Conservation (phyloP, 2,797 vertebrate genomes). For the Thalassophryne amazonica region DNA sequence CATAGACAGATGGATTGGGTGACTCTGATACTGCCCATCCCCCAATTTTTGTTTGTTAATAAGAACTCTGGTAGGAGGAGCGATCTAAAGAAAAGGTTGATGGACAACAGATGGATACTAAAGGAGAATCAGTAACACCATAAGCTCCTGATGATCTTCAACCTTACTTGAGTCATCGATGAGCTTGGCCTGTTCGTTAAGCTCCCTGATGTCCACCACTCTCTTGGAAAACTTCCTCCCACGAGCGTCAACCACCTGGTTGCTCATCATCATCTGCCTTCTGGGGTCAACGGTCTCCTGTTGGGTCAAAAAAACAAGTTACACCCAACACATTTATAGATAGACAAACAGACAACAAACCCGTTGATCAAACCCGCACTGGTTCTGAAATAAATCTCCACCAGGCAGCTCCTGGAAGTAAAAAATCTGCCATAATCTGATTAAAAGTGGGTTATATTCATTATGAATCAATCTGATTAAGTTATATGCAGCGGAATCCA, state of each 20-base stretch:
- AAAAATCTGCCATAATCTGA: too few relatives aligned
- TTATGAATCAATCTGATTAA: slow-evolving; percentile 11
- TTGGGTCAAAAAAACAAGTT: slow-evolving; percentile 10
- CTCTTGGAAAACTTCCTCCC: slow-evolving; percentile 92
- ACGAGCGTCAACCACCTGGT: slow-evolving; percentile 83
- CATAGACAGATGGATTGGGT: too few relatives aligned
- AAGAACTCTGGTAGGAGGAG: too few relatives aligned
- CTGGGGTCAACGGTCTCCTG: slow-evolving; percentile 90
- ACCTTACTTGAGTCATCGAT: slow-evolving; percentile 96
- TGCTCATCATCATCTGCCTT: slow-evolving; percentile 77
- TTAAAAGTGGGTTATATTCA: too few relatives aligned
- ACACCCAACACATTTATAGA: background rate
- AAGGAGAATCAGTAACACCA: too few relatives aligned
- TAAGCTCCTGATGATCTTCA: too few relatives aligned
- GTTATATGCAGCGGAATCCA: background rate
- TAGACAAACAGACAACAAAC: background rate
- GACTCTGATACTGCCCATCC: too few relatives aligned
- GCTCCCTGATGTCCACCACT: slow-evolving; percentile 94
- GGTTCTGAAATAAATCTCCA: background rate
- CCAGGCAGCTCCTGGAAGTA: slow-evolving; percentile 2
- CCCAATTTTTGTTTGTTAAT: too few relatives aligned
- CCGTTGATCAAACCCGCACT: background rate
- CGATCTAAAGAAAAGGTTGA: too few relatives aligned
- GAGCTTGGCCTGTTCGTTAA: slow-evolving; percentile 98
- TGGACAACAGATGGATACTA: too few relatives aligned